Conservation (phyloP, 2,888 invertebrate species). For the Diarsia mendica region DNA sequence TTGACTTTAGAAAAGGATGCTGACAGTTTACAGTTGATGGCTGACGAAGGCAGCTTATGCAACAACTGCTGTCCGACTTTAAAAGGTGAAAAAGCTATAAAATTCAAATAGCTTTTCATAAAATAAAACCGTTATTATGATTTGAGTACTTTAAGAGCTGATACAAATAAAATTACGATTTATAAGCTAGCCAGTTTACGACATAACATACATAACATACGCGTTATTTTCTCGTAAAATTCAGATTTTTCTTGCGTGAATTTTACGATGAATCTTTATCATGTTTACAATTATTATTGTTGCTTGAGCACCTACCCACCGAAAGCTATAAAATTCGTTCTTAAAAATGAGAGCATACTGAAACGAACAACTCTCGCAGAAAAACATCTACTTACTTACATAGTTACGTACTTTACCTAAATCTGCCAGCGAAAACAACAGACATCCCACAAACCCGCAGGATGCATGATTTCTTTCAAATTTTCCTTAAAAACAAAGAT, state of each 20-base stretch:
- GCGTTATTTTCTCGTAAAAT: constrained; percentile 42
- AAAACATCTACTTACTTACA: not conserved
- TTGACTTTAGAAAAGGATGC: not conserved
- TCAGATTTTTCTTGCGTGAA: constrained; percentile 29
- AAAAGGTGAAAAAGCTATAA: not conserved
- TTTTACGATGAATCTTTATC: constrained; percentile 30
- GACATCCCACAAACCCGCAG: not conserved
- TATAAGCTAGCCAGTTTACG: constrained; percentile 44
- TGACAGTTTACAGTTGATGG: not conserved
- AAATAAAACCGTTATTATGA: constrained; percentile 35
- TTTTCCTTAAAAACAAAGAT: not conserved
- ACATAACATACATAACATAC: constrained; percentile 31
- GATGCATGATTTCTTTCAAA: not conserved
- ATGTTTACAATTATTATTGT: constrained; percentile 38
- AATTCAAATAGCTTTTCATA: constrained; percentile 14
- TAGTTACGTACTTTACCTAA: not conserved
- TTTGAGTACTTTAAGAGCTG: constrained; percentile 29
- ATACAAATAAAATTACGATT: constrained; percentile 41
- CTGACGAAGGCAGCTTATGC: not conserved
- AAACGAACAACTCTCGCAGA: not conserved
- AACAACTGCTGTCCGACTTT: not conserved
- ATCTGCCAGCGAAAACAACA: not conserved
- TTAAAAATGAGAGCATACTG: not conserved
- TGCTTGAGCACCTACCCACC: not conserved
- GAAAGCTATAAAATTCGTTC: not conserved